Percentiles rank a stretch among this genome's conserved stretches.
phyloP scores from a whole-genome alignment of 2,888 invertebrate genomes.

The Drosophila mulleri region DNA sequence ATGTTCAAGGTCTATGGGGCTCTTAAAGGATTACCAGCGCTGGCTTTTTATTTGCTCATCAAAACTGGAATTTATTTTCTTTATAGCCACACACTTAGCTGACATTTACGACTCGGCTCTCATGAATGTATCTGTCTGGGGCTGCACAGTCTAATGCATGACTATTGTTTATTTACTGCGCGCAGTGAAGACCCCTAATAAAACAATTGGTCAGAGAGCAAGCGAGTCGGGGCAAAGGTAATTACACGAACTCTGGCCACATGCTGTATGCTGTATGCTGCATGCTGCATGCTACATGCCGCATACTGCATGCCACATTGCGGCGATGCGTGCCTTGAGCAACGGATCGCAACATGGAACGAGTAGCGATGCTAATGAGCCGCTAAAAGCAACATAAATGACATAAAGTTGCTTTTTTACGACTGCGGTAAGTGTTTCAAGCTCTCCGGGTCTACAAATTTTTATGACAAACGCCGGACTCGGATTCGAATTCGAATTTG shows the following conservation, averaged over 20 bases:
- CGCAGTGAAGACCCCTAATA: constrained; percentile 62
- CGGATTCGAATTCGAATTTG: constrained; percentile 39
- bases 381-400: constrained; percentile 79
- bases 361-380: constrained; percentile 73
- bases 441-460: constrained; percentile 58
- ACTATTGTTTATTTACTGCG: constrained; percentile 41
- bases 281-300: neutral
- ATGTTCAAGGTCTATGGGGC: neutral
- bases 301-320: neutral
- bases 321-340: neutral
- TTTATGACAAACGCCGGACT: constrained; percentile 65
- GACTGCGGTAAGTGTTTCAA: constrained; percentile 65
- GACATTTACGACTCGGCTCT: constrained; percentile 28
- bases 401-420: constrained; percentile 76
- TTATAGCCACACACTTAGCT: constrained; percentile 3
- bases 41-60: neutral
- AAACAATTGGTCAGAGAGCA: constrained; percentile 55
- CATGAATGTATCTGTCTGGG: neutral
- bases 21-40: neutral
- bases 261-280: constrained; percentile 19
- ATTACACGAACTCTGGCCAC: constrained; percentile 29
- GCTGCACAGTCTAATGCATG: neutral
- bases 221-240: constrained; percentile 40
- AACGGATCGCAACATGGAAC: constrained; percentile 6
- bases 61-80: constrained; percentile 6